A percentile compares a stretch with the other conserved stretches of the same genome.
Evolutionary conservation across 2,797 vertebrate genomes (phyloP).

Genomic region (Danio tinwini): DNA sequence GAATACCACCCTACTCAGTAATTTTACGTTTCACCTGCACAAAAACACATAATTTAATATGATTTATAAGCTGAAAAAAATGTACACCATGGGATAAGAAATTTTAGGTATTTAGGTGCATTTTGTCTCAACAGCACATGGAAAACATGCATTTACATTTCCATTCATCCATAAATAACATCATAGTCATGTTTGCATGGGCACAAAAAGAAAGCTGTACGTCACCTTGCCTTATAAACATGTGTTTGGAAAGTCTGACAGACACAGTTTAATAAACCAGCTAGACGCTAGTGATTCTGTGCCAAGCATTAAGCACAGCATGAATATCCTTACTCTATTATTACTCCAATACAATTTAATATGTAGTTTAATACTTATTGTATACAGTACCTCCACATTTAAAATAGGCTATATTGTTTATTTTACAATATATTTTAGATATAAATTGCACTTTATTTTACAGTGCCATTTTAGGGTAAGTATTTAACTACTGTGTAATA

Average conservation of each 20-base stretch:
- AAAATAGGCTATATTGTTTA: too few species aligned
- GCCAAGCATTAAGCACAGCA: background rate
- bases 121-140: too few species aligned
- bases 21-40: too few species aligned
- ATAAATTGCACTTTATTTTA: too few species aligned
- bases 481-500: too few species aligned
- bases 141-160: conserved; percentile 34
- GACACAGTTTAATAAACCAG: background rate
- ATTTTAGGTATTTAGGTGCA: background rate
- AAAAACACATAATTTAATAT: background rate
- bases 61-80: background rate
- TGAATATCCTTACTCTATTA: background rate
- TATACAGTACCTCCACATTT: background rate
- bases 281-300: background rate
- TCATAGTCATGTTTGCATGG: conserved; percentile 52
- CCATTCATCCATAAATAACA: conserved; percentile 58
- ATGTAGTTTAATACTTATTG: background rate
- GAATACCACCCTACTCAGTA: too few species aligned
- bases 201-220: conserved; percentile 6
- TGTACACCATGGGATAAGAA: background rate
- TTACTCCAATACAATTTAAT: background rate
- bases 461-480: too few species aligned
- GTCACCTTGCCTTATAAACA: background rate
- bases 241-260: conserved; percentile 22
- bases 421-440: too few species aligned